Percentiles rank a stretch among this genome's conserved stretches.
Conservation (phyloP, 2,797 vertebrate species). For the Arnoldichthys spilopterus region DNA sequence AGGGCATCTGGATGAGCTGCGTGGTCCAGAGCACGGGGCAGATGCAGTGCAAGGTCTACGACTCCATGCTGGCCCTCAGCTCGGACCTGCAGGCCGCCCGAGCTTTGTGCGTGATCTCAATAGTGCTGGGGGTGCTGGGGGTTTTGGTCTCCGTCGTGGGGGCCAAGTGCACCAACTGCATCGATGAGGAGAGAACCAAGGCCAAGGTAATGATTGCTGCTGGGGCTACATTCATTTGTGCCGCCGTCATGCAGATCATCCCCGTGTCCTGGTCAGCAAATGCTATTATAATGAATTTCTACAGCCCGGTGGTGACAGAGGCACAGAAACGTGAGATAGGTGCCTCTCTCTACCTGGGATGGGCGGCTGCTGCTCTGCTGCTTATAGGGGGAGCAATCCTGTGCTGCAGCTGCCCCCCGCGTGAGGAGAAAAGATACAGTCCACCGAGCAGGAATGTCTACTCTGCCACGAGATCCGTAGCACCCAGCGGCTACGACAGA, state of each 20-base stretch:
- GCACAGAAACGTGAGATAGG: conserved; percentile 89
- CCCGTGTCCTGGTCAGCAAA: conserved; percentile 92
- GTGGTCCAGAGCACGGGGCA: conserved; percentile 86
- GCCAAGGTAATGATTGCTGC: conserved; percentile 87
- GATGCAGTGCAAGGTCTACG: conserved; percentile 86
- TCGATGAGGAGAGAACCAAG: conserved; percentile 86
- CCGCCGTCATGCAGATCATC: conserved; percentile 84
- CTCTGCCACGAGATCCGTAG: conserved; percentile 78
- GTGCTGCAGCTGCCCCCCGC: conserved; percentile 87
- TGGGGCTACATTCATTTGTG: conserved; percentile 82
- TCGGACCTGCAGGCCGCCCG: conserved; percentile 89
- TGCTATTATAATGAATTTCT: conserved; percentile 87
- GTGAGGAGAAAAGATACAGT: conserved; percentile 80
- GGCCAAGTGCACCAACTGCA: conserved; percentile 91
- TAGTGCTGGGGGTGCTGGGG: conserved; percentile 83
- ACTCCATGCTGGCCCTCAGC: conserved; percentile 85
- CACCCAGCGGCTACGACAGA: conserved; percentile 79
- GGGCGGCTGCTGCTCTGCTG: conserved; percentile 86
- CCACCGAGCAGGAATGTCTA: conserved; percentile 80
- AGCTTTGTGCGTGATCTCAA: conserved; percentile 85
- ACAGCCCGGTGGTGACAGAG: conserved; percentile 75
- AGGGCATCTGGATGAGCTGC: conserved; percentile 91
- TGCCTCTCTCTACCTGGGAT: conserved; percentile 87
- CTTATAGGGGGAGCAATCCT: conserved; percentile 87
- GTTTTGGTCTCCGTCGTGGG: conserved; percentile 84